These are phyloP conservation scores for Caenorhabditis doughertyi DNA, from an alignment of 2,888 invertebrate species.

Conservation along the genomic window DNA sequence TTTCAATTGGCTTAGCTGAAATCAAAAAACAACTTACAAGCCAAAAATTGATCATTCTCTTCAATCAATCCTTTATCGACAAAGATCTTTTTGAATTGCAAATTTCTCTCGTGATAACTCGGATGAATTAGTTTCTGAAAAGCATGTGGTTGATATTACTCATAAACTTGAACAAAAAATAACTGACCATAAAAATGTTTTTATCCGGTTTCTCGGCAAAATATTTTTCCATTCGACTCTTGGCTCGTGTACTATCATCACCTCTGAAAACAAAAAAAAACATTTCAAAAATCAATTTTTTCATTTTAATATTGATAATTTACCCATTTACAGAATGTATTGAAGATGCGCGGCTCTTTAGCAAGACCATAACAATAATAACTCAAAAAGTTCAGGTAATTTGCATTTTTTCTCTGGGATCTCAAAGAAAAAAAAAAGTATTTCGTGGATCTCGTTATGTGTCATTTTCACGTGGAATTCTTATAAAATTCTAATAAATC, in stretches of 20 bases:
- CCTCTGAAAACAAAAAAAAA: slow-evolving; percentile 37
- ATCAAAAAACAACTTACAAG: slow-evolving; percentile 63
- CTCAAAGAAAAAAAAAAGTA: neutral
- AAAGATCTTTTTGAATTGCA: slow-evolving; percentile 71
- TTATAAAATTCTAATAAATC: slow-evolving; percentile 4
- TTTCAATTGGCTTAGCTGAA: too few species aligned
- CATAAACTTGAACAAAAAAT: neutral
- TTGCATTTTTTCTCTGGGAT: neutral
- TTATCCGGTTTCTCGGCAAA: slow-evolving; percentile 67
- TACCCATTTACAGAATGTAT: slow-evolving; percentile 6
- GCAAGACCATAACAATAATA: slow-evolving; percentile 23
- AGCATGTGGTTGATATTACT: too few species aligned
- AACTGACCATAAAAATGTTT: slow-evolving; percentile 66
- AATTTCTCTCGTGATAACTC: slow-evolving; percentile 71
- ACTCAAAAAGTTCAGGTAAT: neutral
- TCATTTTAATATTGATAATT: neutral
- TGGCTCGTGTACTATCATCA: slow-evolving; percentile 35
- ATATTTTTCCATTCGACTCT: slow-evolving; percentile 65
- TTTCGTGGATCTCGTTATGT: slow-evolving; percentile 15
- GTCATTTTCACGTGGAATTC: neutral
- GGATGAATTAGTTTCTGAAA: slow-evolving; percentile 70
- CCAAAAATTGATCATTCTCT: slow-evolving; percentile 69
- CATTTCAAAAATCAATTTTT: slow-evolving; percentile 11
- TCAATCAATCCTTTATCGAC: slow-evolving; percentile 63
- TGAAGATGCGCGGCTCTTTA: slow-evolving; percentile 22